Evolutionary conservation across 1,140 invertebrate genomes (phyloP), one percentile per base, ranked within the genome.

Genomic region (Diprion similis): DNA sequence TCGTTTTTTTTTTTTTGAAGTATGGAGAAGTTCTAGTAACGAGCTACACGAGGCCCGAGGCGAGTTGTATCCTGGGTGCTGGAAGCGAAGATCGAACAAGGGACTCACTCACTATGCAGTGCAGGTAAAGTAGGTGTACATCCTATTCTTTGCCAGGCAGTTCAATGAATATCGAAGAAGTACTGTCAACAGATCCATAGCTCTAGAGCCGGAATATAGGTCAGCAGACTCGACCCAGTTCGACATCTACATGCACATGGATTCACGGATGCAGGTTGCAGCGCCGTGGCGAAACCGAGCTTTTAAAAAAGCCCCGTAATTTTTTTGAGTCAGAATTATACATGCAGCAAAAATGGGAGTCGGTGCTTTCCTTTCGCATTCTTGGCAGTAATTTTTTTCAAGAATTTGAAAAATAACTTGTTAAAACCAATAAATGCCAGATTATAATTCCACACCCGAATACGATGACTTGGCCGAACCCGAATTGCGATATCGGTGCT

Each of bases 161-260:
- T 18, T 45, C 66, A 45, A 68, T 68, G 66, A 7, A 45, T 45
- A 45, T 45, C 18, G 18, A 68, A 68, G 37, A 18, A 68, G 66
- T 11, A 68, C 66, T 68, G 66, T 68, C 66, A 68, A 68, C 66
- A 68, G 24, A 67, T 67, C 66, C n/a, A 17, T 37, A 11, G 66
- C 66, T 67, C 66, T 67, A 10, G 13, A 68, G 19, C 10, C 6
- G n/a, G 51, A 59, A 59, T 59, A 59, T 59, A 17, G 51, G 51
- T 13, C 51, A 15, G 51, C 51, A 17, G n/a, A 17, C 66, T 68
- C 66, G 66, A 68, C 66, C 66, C 19, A 68, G 66, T 68, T 68
- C 66, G 37, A 18, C 66, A n/a, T 68, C 37, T 18, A 4, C 59
- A 64, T 37, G 51, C 51, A 59, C 11, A 59, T 59, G 51, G 51